Evolutionary conservation across 2,797 vertebrate genomes (phyloP).

Genomic region (Sarcophilus harrisii): DNA sequence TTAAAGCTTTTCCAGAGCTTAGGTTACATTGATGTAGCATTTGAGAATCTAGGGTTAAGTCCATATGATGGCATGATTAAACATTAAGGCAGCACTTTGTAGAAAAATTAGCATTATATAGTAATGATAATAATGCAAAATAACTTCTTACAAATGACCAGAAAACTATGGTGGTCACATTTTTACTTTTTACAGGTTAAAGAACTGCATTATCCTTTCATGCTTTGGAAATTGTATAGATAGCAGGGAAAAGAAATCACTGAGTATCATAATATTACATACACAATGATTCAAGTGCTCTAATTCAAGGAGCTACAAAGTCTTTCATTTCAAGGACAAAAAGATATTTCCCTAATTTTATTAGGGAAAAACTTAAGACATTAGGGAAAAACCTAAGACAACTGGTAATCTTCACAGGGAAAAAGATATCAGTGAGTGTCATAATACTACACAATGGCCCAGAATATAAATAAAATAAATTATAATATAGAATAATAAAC

Average conservation of each 20-base stretch:
- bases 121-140: constrained; percentile 18
- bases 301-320: not conserved
- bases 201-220: constrained; percentile 1
- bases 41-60: not conserved
- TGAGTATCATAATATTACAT: constrained; percentile 3
- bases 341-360: constrained; percentile 51
- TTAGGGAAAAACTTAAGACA: constrained; percentile 36
- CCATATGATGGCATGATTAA: not conserved
- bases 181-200: not conserved
- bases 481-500: not conserved
- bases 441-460: constrained; percentile 43
- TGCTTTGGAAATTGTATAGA: constrained; percentile 7
- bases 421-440: too few species aligned
- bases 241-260: not conserved
- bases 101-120: not conserved
- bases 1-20: not conserved
- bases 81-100: not conserved
- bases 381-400: constrained; percentile 33
- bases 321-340: constrained; percentile 36
- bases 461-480: constrained; percentile 66
- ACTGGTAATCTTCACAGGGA: constrained; percentile 49
- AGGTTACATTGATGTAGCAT: not conserved
- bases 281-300: not conserved
- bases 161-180: not conserved
- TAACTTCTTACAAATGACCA: constrained; percentile 38